Percentiles rank a stretch among this genome's conserved stretches.
Evolutionary conservation across 2,797 vertebrate genomes (phyloP).

Genomic region (Micrastur ruficollis): DNA sequence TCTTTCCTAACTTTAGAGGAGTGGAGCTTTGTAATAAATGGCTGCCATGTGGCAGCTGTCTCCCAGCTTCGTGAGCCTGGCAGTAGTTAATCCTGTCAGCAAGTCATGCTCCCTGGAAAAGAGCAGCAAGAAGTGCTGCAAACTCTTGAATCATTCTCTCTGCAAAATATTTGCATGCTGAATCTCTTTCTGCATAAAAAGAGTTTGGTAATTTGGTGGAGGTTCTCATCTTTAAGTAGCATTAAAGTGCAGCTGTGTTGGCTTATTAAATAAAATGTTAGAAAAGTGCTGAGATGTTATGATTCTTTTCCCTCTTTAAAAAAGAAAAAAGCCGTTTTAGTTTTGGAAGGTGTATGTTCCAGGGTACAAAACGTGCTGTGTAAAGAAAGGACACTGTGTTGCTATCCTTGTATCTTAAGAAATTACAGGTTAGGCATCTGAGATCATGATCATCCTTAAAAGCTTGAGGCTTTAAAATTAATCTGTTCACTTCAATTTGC

Average conservation of each 20-base stretch:
- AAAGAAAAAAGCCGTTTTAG: neutral
- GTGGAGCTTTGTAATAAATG: conserved; percentile 69
- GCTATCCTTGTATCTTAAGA: neutral
- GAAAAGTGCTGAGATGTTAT: neutral
- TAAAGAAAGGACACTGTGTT: neutral
- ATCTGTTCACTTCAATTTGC: neutral
- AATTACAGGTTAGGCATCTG: neutral
- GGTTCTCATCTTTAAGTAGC: conserved; percentile 16
- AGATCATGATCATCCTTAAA: neutral
- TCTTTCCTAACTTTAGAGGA: conserved; percentile 60
- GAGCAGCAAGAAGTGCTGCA: conserved; percentile 27
- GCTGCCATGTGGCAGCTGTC: conserved; percentile 74
- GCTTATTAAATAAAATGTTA: neutral
- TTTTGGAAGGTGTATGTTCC: neutral
- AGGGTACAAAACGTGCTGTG: neutral
- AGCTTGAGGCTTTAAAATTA: neutral
- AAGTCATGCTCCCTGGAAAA: conserved; percentile 51
- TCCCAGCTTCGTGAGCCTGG: conserved; percentile 63
- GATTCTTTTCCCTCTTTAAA: neutral
- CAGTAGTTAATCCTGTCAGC: conserved; percentile 65
- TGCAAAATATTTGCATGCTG: conserved; percentile 21
- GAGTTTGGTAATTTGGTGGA: conserved; percentile 6
- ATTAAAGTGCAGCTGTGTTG: neutral
- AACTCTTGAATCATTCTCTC: conserved; percentile 23
- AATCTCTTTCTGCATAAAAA: conserved; percentile 1